Evolutionary conservation across 1,140 invertebrate genomes (phyloP).

Genomic region (Drosophila novamexicana): DNA sequence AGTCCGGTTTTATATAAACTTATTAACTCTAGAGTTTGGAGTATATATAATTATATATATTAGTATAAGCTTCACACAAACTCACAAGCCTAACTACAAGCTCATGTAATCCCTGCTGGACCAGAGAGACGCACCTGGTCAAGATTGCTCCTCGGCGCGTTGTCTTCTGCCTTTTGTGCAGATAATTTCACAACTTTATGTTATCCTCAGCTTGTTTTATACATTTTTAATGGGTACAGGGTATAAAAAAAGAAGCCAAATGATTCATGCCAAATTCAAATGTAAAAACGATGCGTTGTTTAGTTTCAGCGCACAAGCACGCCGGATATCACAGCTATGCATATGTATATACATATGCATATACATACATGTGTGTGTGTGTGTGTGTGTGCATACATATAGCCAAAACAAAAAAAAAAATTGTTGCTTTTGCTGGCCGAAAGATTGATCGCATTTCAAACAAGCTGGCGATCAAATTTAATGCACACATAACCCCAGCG

Average conservation of each 20-base stretch:
- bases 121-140: too few species aligned
- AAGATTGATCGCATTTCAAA: conserved; percentile 59
- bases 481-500: conserved; percentile 22
- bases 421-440: conserved; percentile 33
- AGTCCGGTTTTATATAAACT: too few species aligned
- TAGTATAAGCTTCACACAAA: too few species aligned
- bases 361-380: not conserved
- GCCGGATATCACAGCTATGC: conserved; percentile 35
- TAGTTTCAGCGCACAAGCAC: conserved; percentile 24
- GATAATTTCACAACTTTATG: not conserved
- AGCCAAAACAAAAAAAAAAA: conserved; percentile 7
- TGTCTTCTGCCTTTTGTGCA: not conserved
- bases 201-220: not conserved
- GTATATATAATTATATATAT: too few species aligned
- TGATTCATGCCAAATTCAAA: conserved; percentile 63
- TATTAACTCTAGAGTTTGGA: too few species aligned
- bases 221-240: conserved; percentile 10
- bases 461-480: conserved; percentile 47
- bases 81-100: too few species aligned
- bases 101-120: too few species aligned
- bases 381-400: not conserved
- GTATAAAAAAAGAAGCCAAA: conserved; percentile 25
- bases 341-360: not conserved
- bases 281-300: conserved; percentile 61
- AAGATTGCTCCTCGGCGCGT: too few species aligned